A percentile compares a stretch with the other conserved stretches of the same genome.
phyloP scores from a whole-genome alignment of 1,140 invertebrate genomes.

The Dendrolimus kikuchii region DNA sequence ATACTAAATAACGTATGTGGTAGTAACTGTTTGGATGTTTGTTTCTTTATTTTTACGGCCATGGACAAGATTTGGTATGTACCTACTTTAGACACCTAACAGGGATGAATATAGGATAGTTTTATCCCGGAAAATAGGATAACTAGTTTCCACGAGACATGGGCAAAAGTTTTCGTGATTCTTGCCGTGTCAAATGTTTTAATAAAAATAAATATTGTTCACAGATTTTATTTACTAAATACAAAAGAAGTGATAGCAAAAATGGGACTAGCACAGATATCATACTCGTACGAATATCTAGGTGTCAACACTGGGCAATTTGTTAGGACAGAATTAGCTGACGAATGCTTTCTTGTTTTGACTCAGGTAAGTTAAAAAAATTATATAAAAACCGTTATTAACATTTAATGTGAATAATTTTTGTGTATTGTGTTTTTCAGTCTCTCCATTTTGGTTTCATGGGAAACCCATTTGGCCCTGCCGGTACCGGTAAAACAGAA shows the following conservation, averaged over 20 bases:
- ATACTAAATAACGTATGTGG: no score
- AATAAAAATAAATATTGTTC: slow-evolving; percentile 14
- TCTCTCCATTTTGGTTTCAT: slow-evolving; percentile 96
- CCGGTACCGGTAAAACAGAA: slow-evolving; percentile 98
- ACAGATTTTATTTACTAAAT: slow-evolving; percentile 73
- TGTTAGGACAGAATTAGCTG: slow-evolving; percentile 94
- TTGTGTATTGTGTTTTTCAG: slow-evolving; percentile 53
- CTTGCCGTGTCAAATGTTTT: background rate
- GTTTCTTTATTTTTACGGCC: no score
- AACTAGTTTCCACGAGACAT: slow-evolving; percentile 2
- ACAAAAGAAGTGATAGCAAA: slow-evolving; percentile 75
- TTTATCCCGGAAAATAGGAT: no score
- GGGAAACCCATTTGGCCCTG: slow-evolving; percentile 99
- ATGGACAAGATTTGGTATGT: no score
- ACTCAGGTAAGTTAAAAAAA: slow-evolving; percentile 79
- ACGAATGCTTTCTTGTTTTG: slow-evolving; percentile 96
- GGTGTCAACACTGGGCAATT: slow-evolving; percentile 90
- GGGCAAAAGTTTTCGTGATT: no score
- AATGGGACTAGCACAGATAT: slow-evolving; percentile 93
- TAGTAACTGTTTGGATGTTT: no score
- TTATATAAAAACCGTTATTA: background rate
- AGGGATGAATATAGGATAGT: no score
- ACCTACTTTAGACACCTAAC: no score
- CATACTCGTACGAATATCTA: slow-evolving; percentile 98
- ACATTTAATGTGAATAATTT: no score